Evolutionary conservation across 2,888 invertebrate genomes (phyloP).

Genomic region (Barypeithes pellucidus): DNA sequence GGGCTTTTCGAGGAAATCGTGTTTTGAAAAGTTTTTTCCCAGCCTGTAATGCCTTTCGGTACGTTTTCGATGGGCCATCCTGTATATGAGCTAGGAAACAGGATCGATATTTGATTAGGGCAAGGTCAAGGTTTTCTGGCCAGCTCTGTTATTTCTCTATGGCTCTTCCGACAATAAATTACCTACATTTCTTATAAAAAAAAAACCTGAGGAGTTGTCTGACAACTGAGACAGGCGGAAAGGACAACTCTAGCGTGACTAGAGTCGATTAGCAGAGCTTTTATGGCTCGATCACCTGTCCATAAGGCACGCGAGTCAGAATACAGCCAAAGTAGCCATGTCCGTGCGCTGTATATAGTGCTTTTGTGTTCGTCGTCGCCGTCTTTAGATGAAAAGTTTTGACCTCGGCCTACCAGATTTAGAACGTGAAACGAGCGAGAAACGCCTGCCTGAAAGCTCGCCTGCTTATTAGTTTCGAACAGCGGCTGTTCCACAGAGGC

Average conservation of each 20-base stretch:
- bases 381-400: conserved; percentile 45
- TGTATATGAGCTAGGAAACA: no score
- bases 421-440: conserved; percentile 47
- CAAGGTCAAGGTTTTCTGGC: no score
- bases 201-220: neutral
- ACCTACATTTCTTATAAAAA: no score
- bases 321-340: conserved; percentile 6
- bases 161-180: no score
- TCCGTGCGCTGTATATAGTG: conserved; percentile 24
- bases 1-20: no score
- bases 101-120: no score
- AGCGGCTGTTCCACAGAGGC: neutral
- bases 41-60: no score
- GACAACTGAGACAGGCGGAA: neutral
- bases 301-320: neutral
- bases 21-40: no score
- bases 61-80: no score
- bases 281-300: neutral
- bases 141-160: no score
- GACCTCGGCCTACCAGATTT: conserved; percentile 52
- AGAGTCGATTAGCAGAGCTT: neutral
- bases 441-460: conserved; percentile 32
- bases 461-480: conserved; percentile 32
- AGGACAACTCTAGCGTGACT: neutral
- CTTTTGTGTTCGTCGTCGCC: conserved; percentile 31